A percentile compares a stretch with the other conserved stretches of the same genome.
These are phyloP conservation scores for Siphonodentalium dalli DNA, from an alignment of 2,888 invertebrate species.

Conservation along the genomic window DNA sequence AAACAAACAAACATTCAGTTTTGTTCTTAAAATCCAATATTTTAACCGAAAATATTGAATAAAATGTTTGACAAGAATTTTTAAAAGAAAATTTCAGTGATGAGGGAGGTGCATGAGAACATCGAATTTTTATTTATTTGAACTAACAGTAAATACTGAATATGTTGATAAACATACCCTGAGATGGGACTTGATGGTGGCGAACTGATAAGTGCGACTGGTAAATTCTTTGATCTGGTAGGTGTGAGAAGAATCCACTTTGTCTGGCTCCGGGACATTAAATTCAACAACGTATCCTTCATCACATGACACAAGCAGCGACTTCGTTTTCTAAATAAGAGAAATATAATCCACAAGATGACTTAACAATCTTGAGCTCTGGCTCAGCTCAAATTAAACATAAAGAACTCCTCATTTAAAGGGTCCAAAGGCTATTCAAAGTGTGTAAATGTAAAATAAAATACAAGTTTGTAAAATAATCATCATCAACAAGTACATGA, in stretches of 20 bases:
- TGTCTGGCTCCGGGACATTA: slow-evolving; percentile 55
- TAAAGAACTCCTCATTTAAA: too few relatives aligned
- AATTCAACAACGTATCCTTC: slow-evolving; percentile 59
- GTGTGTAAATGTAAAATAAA: too few relatives aligned
- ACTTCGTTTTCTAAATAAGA: slow-evolving; percentile 44
- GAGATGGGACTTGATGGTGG: slow-evolving; percentile 61
- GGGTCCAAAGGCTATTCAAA: too few relatives aligned
- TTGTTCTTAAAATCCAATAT: not conserved
- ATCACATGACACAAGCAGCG: slow-evolving; percentile 59
- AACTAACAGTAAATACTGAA: too few relatives aligned
- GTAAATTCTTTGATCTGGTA: slow-evolving; percentile 55
- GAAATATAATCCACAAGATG: not conserved
- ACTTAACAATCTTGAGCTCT: not conserved
- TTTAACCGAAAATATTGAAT: too few relatives aligned
- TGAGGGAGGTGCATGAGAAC: too few relatives aligned
- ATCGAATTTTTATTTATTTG: too few relatives aligned
- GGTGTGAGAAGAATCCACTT: slow-evolving; percentile 60
- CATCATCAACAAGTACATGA: too few relatives aligned
- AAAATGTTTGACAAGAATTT: too few relatives aligned
- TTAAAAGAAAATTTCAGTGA: too few relatives aligned
- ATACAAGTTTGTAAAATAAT: too few relatives aligned
- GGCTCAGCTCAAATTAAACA: too few relatives aligned
- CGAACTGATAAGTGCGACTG: slow-evolving; percentile 51
- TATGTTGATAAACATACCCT: slow-evolving; percentile 50
- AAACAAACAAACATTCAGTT: not conserved